phyloP scores from a whole-genome alignment of 2,113 vertebrate genomes.

The Canis aureus region DNA sequence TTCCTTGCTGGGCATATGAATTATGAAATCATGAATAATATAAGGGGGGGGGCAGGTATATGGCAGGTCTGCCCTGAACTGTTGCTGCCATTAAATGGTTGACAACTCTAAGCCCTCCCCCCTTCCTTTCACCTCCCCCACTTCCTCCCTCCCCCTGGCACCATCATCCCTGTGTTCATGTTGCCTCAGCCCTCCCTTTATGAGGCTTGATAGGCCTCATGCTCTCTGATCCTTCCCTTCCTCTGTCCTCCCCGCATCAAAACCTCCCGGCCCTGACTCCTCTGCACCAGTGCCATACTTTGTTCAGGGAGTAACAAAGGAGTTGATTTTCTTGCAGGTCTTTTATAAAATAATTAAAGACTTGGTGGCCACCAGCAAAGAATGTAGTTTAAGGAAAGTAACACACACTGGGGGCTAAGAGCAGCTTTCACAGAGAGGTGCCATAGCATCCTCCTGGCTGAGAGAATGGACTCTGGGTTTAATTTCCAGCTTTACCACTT shows the following conservation, averaged over 20 bases:
- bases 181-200: neutral
- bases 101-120: neutral
- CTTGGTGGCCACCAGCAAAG: neutral
- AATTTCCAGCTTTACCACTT: constrained; percentile 7
- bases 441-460: neutral
- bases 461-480: neutral
- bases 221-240: neutral
- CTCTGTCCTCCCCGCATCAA: neutral
- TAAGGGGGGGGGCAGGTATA: neutral
- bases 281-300: neutral
- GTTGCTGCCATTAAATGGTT: neutral
- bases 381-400: neutral
- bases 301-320: neutral
- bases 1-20: neutral
- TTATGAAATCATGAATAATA: neutral
- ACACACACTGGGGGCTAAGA: neutral
- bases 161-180: neutral
- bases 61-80: neutral
- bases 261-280: neutral
- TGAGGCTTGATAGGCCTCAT: neutral
- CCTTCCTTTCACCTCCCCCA: neutral
- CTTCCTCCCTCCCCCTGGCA: neutral
- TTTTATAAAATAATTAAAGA: neutral
- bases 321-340: neutral
- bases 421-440: neutral